Base-by-base conservation (phyloP, 2,888 invertebrate species). In the Spialia ferax region DNA sequence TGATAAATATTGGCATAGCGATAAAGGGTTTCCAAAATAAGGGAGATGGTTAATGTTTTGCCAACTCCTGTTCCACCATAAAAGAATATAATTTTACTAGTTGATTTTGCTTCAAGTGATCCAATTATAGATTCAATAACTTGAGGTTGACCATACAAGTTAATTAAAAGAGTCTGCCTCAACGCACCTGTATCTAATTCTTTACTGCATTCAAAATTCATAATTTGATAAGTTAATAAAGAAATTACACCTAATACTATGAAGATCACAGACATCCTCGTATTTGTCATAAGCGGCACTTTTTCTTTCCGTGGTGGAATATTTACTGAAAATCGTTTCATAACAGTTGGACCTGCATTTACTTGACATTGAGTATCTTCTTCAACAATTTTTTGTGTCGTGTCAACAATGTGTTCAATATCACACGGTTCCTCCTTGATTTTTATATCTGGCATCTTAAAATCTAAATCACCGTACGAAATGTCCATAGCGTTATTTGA, bases 31-130 rank as follows among this genome's bases (percentile, higher is more conserved):
- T 88, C 79, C 68, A 92, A 72, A 66, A 92, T 75, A 35, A 89
- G 63, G 50, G 89, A 87, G n/a, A 83, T 76, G 22, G 86, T 77
- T 69, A 81, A 87, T 48, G 94, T 90, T 73, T 94, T 94, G 0
- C 93, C 94, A 3, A 92, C 92, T 61, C 94, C 94, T 42, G 93
- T 93, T 1, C 92, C 86, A 63, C 94, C 94, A 81, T 86, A 88
- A 11, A 93, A 76, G 70, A 90, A 77, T 57, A 93, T 64, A 15
- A 93, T 77, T 79, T 89, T 92, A 67, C 76, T 83, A 8, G 66
- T 76, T 10, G 73, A 77, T 69, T 83, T 71, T 32, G 65, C 42
- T 56, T 78, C 75, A n/a, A 93, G 74, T 18, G 85, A 77, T 22
- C 80, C 71, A 38, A 88, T 70, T 62, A 93, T 75, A 35, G 73